Base-by-base conservation (phyloP, 2,113 vertebrate genomes). In the Thryonomys swinderianus region DNA sequence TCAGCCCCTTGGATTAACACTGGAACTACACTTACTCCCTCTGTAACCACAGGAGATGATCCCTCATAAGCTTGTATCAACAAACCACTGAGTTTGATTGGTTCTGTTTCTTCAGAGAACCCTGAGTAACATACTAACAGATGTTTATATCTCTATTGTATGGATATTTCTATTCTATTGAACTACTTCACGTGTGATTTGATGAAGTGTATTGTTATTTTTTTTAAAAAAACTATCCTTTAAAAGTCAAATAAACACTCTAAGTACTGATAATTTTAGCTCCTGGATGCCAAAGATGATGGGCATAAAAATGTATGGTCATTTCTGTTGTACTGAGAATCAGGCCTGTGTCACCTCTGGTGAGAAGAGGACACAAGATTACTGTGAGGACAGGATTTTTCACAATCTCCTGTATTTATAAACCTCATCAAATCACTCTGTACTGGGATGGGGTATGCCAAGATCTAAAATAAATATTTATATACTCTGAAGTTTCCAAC, bases 181-280 rank as follows among this genome's bases (percentile, higher is more conserved):
- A 78, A 45, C 14, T 32, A 62, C 32, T 74, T 62, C 62, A 4
- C 4, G 0, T 78, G n/a, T 42, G n/a, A 87, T 87, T 55, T 42
- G 27, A 10, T 73, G 11, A 90, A 17, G 13, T 30, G 27, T 93
- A 25, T 40, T 42, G 42, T 51, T 92, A 18, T 27, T 42, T 62
- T 51, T 42, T 57, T 51, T 45, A 37, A 21, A 48, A 30, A 37
- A 69, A 51, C 45, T 76, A 78, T 64, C 16, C 79, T 80, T 91
- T 85, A 74, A 79, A 80, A 91, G 51, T 30, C 51, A 88, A 85
- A 91, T 79, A 93, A 93, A 88, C 9, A 73, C 9, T 86, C 4
- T 73, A 89, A 86, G n/a, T 23, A 67, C 62, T 78, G 87, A 8
- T 53, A 73, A 81, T 25, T 78, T 16, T n/a, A 67, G 76, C 25